A percentile compares a stretch with the other conserved stretches of the same genome.
These are phyloP conservation scores for Lasioglossum pauxillum DNA, from an alignment of 2,888 invertebrate genomes.

Conservation along the genomic window DNA sequence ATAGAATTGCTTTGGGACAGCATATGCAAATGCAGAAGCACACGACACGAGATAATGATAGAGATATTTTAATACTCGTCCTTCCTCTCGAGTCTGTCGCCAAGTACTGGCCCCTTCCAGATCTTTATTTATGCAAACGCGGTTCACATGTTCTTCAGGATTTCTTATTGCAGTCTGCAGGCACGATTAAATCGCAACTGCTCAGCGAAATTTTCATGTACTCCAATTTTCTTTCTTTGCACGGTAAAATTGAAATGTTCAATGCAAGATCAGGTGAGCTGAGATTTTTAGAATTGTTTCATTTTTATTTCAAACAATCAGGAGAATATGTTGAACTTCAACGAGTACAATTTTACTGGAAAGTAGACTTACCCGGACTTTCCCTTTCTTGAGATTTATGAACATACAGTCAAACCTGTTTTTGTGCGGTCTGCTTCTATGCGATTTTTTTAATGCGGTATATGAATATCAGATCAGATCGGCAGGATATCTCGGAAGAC, in stretches of 20 bases:
- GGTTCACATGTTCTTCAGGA: background rate
- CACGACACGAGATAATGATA: background rate
- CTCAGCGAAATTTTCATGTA: background rate
- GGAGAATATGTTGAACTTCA: background rate
- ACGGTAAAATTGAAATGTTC: too few relatives aligned
- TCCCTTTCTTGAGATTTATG: too few relatives aligned
- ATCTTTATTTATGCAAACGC: background rate
- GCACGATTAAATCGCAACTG: background rate
- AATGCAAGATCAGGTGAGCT: too few relatives aligned
- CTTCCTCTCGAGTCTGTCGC: background rate
- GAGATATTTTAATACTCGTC: background rate
- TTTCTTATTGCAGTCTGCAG: background rate
- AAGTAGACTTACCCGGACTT: too few relatives aligned
- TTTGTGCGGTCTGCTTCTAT: too few relatives aligned
- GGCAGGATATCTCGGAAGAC: too few relatives aligned
- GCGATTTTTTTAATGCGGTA: too few relatives aligned
- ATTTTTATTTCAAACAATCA: background rate
- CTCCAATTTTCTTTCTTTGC: background rate
- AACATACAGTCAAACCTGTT: too few relatives aligned
- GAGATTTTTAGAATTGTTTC: background rate
- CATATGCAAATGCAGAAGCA: background rate
- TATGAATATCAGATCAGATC: too few relatives aligned
- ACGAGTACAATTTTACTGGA: too few relatives aligned
- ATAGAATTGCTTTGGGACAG: background rate
- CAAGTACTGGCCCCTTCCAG: background rate